phyloP scores from a whole-genome alignment of 53 echinoderm and acorn worm species.

The Luidia sarsii region DNA sequence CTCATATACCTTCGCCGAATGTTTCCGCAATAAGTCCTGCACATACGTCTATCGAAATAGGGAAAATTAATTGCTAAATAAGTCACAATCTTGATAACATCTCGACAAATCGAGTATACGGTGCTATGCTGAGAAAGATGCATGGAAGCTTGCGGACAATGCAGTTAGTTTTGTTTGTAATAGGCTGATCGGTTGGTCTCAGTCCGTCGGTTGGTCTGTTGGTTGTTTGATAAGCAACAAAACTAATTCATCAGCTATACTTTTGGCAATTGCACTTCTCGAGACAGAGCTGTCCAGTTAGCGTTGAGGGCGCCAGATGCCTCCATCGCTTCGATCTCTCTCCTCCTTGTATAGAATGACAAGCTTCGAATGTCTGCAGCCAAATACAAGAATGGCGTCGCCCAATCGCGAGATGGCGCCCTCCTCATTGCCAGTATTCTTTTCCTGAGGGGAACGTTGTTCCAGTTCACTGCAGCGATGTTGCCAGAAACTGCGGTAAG shows the following conservation, averaged over 20 bases:
- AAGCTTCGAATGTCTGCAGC: slow-evolving; percentile 53
- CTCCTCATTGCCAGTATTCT: slow-evolving; percentile 22
- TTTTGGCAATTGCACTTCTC: slow-evolving; percentile 54
- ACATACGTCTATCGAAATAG: slow-evolving; percentile 41
- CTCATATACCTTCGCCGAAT: slow-evolving; percentile 26
- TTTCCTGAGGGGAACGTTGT: neutral
- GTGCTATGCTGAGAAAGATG: too few species aligned
- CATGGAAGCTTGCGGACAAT: too few species aligned
- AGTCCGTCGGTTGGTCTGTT: too few species aligned
- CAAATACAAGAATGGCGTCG: slow-evolving; percentile 49
- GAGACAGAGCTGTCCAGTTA: slow-evolving; percentile 40
- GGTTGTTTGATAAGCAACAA: too few species aligned
- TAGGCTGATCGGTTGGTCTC: too few species aligned
- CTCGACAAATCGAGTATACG: too few species aligned
- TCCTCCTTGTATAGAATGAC: slow-evolving; percentile 52
- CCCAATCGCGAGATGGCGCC: slow-evolving; percentile 17
- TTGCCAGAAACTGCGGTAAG: slow-evolving; percentile 93
- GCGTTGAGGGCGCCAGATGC: slow-evolving; percentile 24
- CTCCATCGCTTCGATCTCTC: neutral
- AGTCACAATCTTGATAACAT: too few species aligned
- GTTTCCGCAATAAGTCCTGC: slow-evolving; percentile 38
- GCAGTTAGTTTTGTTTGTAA: too few species aligned
- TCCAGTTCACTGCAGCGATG: slow-evolving; percentile 73
- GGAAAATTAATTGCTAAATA: too few species aligned
- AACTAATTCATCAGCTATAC: too few species aligned